Conservation (phyloP, 2,888 invertebrate species). For the Parnassius glacialis region DNA sequence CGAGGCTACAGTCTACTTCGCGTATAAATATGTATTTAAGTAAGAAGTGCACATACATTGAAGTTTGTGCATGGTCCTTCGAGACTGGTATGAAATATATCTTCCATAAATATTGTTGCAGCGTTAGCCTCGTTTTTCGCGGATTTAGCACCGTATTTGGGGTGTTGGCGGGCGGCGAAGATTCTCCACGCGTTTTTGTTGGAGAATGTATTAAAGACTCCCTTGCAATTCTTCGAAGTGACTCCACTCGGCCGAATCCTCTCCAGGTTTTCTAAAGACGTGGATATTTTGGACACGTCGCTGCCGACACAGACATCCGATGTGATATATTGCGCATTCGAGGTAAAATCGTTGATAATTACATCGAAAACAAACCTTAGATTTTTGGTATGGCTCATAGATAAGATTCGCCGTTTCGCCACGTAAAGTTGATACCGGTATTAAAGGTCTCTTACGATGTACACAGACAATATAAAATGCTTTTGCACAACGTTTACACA, state of each 20-base stretch:
- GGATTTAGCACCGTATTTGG: conserved; percentile 85
- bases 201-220: conserved; percentile 82
- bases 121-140: conserved; percentile 84
- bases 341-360: conserved; percentile 77
- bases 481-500: too few relatives aligned
- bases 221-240: conserved; percentile 89
- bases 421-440: conserved; percentile 3
- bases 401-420: neutral
- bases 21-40: neutral
- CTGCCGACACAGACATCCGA: conserved; percentile 85
- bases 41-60: neutral
- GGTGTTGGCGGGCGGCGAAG: conserved; percentile 85
- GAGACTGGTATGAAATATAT: conserved; percentile 1
- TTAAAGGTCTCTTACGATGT: conserved; percentile 1
- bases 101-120: conserved; percentile 78
- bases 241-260: conserved; percentile 89
- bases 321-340: conserved; percentile 85
- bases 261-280: conserved; percentile 87
- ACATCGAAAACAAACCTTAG: too few relatives aligned
- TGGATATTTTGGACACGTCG: conserved; percentile 86
- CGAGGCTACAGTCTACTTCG: neutral
- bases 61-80: conserved; percentile 1
- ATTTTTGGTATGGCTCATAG: neutral
- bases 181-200: conserved; percentile 82
- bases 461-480: too few relatives aligned